Conservation (phyloP, 2,113 vertebrate genomes). For the Pedetes capensis region DNA sequence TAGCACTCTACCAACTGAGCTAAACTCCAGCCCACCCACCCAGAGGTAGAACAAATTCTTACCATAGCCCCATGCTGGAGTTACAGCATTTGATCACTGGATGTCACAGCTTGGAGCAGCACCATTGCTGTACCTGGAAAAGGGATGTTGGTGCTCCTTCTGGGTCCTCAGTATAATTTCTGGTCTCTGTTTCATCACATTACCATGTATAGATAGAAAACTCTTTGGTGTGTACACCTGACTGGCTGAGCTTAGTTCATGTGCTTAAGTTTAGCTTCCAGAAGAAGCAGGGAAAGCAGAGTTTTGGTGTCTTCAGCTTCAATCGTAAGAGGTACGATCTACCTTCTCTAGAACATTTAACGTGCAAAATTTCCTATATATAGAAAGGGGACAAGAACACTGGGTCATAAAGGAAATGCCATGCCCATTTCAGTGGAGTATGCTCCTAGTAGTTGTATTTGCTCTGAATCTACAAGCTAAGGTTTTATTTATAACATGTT, state of each 20-base stretch:
- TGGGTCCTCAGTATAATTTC: not conserved
- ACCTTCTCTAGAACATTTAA: not conserved
- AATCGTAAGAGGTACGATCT: not conserved
- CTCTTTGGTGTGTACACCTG: not conserved
- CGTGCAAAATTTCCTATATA: not conserved
- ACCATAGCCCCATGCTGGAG: not conserved
- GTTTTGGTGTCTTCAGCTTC: not conserved
- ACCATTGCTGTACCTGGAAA: not conserved
- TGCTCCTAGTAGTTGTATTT: not conserved
- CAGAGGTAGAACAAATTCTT: not conserved
- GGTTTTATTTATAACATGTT: not conserved
- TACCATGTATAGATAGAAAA: not conserved
- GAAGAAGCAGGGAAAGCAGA: not conserved
- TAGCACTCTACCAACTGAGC: too few relatives aligned
- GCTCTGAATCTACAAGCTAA: slow-evolving; percentile 13
- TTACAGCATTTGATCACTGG: not conserved
- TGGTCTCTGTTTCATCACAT: not conserved
- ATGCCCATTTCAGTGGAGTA: not conserved
- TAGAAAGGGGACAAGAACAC: not conserved
- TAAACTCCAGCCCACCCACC: not conserved
- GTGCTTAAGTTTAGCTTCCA: not conserved
- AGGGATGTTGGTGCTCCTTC: not conserved
- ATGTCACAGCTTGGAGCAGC: not conserved
- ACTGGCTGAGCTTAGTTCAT: not conserved
- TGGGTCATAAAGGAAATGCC: not conserved